A percentile compares a stretch with the other conserved stretches of the same genome.
Conservation (phyloP, 2,113 vertebrate genomes). For the Pterocles burchelli region DNA sequence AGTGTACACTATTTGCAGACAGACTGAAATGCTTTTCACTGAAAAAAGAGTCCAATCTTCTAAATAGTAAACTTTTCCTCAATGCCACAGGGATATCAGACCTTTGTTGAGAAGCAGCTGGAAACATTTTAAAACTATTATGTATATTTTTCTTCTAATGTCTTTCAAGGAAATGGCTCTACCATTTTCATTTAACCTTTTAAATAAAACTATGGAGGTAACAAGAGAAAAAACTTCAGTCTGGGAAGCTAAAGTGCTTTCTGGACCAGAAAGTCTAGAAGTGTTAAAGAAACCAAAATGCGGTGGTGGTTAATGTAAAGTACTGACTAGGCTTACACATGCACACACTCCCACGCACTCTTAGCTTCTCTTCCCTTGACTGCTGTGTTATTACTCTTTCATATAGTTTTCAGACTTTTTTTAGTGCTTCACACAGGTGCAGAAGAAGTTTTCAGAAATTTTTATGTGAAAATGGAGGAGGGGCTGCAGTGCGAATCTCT, state of each 20-base stretch:
- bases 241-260: neutral
- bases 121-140: neutral
- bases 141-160: neutral
- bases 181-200: neutral
- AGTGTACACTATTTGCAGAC: neutral
- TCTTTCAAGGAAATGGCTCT: neutral
- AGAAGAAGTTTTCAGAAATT: neutral
- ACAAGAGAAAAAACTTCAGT: neutral
- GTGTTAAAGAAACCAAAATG: neutral
- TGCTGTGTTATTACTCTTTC: neutral
- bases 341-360: neutral
- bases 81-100: neutral
- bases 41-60: neutral
- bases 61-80: neutral
- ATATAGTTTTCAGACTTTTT: neutral
- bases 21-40: neutral
- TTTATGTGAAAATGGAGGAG: neutral
- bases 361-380: neutral
- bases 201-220: neutral
- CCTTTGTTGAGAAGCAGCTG: neutral
- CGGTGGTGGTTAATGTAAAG: neutral
- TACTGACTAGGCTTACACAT: too few species aligned
- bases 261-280: neutral
- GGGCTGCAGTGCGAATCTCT: neutral
- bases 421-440: neutral